These are phyloP conservation scores for Tetrapedia diversipes DNA, from an alignment of 2,888 invertebrate species.

Conservation along the genomic window DNA sequence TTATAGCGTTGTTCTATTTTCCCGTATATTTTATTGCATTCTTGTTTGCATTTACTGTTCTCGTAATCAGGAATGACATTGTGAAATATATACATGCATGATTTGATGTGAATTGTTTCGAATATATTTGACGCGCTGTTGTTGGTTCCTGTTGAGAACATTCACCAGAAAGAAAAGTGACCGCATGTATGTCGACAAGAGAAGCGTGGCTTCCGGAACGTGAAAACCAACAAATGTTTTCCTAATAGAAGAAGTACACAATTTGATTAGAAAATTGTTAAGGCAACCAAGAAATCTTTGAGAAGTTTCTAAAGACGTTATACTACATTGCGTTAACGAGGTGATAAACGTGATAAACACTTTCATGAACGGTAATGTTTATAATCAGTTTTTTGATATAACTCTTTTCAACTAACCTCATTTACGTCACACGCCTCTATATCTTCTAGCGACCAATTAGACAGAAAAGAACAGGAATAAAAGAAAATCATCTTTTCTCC, in stretches of 20 bases:
- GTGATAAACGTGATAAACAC: slow-evolving; percentile 18
- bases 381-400: slow-evolving; percentile 76
- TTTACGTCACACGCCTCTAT: slow-evolving; percentile 68
- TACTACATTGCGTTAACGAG: slow-evolving; percentile 46
- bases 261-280: slow-evolving; percentile 39
- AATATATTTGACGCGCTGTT: neutral
- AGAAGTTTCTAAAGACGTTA: slow-evolving; percentile 44
- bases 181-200: neutral
- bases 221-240: slow-evolving; percentile 53
- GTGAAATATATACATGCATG: neutral
- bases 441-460: slow-evolving; percentile 69
- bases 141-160: slow-evolving; percentile 17
- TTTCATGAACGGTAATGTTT: slow-evolving; percentile 69
- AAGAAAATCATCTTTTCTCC: slow-evolving; percentile 37
- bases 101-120: neutral
- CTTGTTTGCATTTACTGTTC: slow-evolving; percentile 9
- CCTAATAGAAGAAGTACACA: slow-evolving; percentile 51
- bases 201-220: slow-evolving; percentile 63
- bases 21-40: slow-evolving; percentile 12
- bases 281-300: slow-evolving; percentile 38
- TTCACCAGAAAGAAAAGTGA: neutral
- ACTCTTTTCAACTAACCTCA: slow-evolving; percentile 75
- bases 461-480: slow-evolving; percentile 28
- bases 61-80: neutral
- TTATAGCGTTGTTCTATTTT: neutral